Evolutionary conservation across 1,140 invertebrate species (phyloP).

Genomic region (Phocides pigmalion): DNA sequence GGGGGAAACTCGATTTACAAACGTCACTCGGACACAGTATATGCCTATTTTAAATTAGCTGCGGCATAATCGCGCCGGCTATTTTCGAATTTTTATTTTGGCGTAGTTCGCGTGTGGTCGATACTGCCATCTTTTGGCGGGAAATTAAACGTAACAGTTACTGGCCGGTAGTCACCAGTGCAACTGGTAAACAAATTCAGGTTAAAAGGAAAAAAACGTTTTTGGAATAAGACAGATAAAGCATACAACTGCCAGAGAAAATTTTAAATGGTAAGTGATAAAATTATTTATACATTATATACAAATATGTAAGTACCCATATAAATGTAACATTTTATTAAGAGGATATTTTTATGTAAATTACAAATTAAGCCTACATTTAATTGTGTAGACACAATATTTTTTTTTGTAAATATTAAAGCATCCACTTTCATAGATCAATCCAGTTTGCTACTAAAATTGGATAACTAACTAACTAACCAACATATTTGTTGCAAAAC

Average conservation of each 20-base stretch:
- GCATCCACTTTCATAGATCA: too few relatives aligned
- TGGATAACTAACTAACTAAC: too few relatives aligned
- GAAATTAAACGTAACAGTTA: constrained; percentile 71
- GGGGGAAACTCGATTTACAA: constrained; percentile 49
- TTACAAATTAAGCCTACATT: too few relatives aligned
- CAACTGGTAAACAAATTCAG: constrained; percentile 34
- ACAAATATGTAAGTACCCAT: too few relatives aligned
- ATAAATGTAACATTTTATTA: too few relatives aligned
- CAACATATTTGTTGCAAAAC: too few relatives aligned
- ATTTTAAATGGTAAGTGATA: constrained; percentile 42
- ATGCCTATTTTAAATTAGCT: constrained; percentile 75
- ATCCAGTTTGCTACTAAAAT: too few relatives aligned
- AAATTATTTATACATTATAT: too few relatives aligned
- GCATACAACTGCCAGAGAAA: neutral
- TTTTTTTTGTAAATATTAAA: too few relatives aligned
- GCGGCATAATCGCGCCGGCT: constrained; percentile 72
- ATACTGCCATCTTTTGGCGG: constrained; percentile 70
- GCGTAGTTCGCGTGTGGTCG: constrained; percentile 81
- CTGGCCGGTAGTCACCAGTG: constrained; percentile 50
- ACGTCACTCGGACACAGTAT: constrained; percentile 51
- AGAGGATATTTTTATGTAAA: too few relatives aligned
- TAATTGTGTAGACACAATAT: too few relatives aligned
- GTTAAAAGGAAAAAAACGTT: neutral
- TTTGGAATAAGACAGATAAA: neutral
- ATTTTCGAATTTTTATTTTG: constrained; percentile 81